A percentile compares a stretch with the other conserved stretches of the same genome.
These are phyloP conservation scores for Epistrophella euchroma DNA, from an alignment of 2,888 invertebrate species.

Conservation along the genomic window DNA sequence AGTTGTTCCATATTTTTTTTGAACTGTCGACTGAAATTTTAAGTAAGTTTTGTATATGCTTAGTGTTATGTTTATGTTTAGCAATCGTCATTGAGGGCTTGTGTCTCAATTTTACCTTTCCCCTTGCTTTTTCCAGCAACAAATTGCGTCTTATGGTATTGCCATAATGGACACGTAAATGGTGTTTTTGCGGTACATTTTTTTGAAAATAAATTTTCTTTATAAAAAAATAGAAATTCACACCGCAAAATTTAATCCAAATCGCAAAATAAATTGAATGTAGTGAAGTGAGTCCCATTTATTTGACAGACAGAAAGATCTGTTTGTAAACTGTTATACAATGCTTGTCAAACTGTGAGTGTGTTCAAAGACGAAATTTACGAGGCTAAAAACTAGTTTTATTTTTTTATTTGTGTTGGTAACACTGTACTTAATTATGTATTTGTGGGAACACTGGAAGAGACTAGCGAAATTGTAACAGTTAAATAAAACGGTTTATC, in stretches of 20 bases:
- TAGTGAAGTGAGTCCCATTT: neutral
- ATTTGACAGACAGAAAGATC: slow-evolving; percentile 8
- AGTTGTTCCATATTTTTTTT: slow-evolving; percentile 98
- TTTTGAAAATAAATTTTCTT: neutral
- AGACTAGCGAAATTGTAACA: too few species aligned
- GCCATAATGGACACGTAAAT: slow-evolving; percentile 68
- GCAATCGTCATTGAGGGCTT: too few species aligned
- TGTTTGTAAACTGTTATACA: slow-evolving; percentile 50
- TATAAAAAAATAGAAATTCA: neutral
- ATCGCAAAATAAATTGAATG: slow-evolving; percentile 9
- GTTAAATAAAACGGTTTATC: too few species aligned
- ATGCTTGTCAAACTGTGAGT: neutral
- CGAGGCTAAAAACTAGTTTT: too few species aligned
- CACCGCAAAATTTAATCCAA: slow-evolving; percentile 20
- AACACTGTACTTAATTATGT: too few species aligned
- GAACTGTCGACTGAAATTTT: slow-evolving; percentile 93
- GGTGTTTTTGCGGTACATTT: slow-evolving; percentile 58
- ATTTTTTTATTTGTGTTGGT: too few species aligned
- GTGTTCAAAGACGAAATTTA: neutral
- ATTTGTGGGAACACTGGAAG: too few species aligned
- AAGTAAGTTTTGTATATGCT: neutral
- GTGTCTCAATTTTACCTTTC: slow-evolving; percentile 91
- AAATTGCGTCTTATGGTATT: slow-evolving; percentile 82
- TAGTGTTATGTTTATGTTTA: too few species aligned
- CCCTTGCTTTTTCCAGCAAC: slow-evolving; percentile 99